Conservation (phyloP, 2,797 vertebrate genomes). For the Sebastes steindachneri region DNA sequence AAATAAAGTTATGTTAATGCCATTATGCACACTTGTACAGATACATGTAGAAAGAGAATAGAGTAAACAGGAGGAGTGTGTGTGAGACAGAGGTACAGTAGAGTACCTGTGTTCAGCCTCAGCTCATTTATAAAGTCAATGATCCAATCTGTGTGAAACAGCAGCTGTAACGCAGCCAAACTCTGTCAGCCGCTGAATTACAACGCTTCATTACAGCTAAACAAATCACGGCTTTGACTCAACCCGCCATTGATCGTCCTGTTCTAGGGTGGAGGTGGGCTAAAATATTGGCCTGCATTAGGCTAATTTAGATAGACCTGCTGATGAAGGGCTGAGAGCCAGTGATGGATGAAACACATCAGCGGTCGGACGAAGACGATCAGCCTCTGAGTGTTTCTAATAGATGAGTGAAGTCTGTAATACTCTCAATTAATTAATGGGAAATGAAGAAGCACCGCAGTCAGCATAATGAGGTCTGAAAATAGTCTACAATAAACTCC, state of each 20-base stretch:
- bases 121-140: not conserved
- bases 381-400: not conserved
- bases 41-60: no score
- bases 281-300: not conserved
- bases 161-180: not conserved
- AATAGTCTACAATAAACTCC: no score
- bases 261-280: not conserved
- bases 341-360: not conserved
- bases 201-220: not conserved
- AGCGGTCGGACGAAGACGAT: not conserved
- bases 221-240: not conserved
- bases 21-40: no score
- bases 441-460: no score
- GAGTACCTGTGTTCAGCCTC: not conserved
- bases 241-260: not conserved
- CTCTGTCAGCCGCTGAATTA: not conserved
- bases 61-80: not conserved
- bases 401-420: not conserved
- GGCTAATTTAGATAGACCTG: not conserved
- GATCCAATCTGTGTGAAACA: not conserved
- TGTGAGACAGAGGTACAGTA: not conserved
- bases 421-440: no score
- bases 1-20: no score
- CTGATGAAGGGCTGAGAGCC: not conserved
- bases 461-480: no score